Evolutionary conservation across 2,888 invertebrate species (phyloP), one percentile per base, ranked within the genome.

Genomic region (Hedychridium roseum): DNA sequence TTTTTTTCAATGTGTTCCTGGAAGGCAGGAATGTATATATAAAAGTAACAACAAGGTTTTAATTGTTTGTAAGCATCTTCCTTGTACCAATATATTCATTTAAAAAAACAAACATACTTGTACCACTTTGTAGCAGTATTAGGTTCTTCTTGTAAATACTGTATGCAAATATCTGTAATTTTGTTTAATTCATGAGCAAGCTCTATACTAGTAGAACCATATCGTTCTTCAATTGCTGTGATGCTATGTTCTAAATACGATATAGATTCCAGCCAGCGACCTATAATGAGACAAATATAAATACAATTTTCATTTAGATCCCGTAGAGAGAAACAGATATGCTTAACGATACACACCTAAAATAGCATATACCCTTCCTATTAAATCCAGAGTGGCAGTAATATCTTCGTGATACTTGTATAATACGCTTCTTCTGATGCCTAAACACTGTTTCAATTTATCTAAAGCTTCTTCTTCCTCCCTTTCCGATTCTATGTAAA

Each of bases 121-220:
- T 68, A 68, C 18, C 53, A 58, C 27, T 54, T 52, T 11, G 64
- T 57, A 14, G 54, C 46, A 16, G 50, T 60, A 30, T 64, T 59
- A 11, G 47, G 40, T 40, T 68, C 61, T 9, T 61, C 46, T 27
- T 58, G 59, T 14, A 85, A 76, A 53, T 84, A 81, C 51, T 80
- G 82, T 52, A 85, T 63, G 79, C 84, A 83, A 16, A 87, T 80
- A 55, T 88, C 86, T 0, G 85, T 82, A 14, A 86, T 79, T 66
- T 88, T 88, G 39, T 86, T 82, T 16, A 88, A 75, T 68, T 88
- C 88, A 51, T 86, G 83, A 0, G 84, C 86, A 23, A 86, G 79
- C 70, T 89, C 89, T 11, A 87, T 82, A 66, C 89, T 88, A 37
- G 82, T 82, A 0, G 80, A 77, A 0, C 89, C 89, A 72, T 82